Evolutionary conservation across 2,888 invertebrate genomes (phyloP).

Genomic region (Platerodrilus igneus): DNA sequence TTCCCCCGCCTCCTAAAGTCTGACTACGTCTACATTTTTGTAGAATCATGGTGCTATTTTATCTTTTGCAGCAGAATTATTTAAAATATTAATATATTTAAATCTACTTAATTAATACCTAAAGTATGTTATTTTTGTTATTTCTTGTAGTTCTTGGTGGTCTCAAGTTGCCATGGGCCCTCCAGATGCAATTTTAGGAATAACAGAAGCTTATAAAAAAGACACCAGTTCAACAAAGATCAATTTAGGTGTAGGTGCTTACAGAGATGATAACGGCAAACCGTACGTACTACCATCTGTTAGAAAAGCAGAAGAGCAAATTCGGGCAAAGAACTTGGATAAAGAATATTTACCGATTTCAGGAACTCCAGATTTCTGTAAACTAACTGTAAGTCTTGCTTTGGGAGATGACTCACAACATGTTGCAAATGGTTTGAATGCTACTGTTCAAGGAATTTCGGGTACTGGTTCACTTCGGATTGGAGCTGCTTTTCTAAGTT

Average conservation of each 20-base stretch:
- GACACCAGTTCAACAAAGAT: slow-evolving; percentile 91
- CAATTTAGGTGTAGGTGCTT: slow-evolving; percentile 94
- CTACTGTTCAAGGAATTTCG: slow-evolving; percentile 83
- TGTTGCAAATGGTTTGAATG: slow-evolving; percentile 63
- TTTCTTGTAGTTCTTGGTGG: slow-evolving; percentile 72
- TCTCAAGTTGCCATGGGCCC: slow-evolving; percentile 91
- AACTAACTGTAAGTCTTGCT: slow-evolving; percentile 80
- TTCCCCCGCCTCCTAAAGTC: too few relatives aligned
- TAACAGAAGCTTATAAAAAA: slow-evolving; percentile 91
- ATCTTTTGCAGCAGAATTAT: too few relatives aligned
- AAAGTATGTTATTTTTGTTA: too few relatives aligned
- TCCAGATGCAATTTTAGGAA: slow-evolving; percentile 95
- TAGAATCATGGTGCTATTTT: too few relatives aligned
- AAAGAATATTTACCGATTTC: slow-evolving; percentile 94
- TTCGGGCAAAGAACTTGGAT: slow-evolving; percentile 67
- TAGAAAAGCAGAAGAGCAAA: slow-evolving; percentile 72
- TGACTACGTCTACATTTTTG: too few relatives aligned
- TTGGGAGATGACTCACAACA: slow-evolving; percentile 73
- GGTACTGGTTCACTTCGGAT: slow-evolving; percentile 96
- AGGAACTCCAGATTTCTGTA: slow-evolving; percentile 80
- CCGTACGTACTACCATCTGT: slow-evolving; percentile 92
- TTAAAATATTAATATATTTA: too few relatives aligned
- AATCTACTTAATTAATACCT: too few relatives aligned
- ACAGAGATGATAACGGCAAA: slow-evolving; percentile 95
- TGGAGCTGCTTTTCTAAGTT: slow-evolving; percentile 82